These are phyloP conservation scores for Eristalis arbustorum DNA, from an alignment of 2,888 invertebrate genomes.

Conservation along the genomic window DNA sequence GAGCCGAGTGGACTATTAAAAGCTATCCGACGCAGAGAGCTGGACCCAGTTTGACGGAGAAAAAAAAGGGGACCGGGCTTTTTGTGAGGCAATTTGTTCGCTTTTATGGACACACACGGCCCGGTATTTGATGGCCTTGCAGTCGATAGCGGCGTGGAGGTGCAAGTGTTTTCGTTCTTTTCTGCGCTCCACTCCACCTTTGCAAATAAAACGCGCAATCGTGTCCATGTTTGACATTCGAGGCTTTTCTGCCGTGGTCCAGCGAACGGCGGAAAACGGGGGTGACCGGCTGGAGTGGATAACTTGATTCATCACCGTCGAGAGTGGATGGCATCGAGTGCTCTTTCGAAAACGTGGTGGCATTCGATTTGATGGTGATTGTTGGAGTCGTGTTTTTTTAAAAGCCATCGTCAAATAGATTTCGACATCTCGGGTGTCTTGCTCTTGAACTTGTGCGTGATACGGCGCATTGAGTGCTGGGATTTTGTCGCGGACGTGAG, in stretches of 20 bases:
- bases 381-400: not conserved
- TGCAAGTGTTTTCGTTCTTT: not conserved
- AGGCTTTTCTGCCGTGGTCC: slow-evolving; percentile 3
- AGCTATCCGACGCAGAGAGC: not conserved
- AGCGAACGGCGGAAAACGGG: not conserved
- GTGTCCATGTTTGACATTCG: slow-evolving; percentile 26
- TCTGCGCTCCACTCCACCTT: slow-evolving; percentile 10
- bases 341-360: not conserved
- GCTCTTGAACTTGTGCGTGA: not conserved
- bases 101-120: slow-evolving; percentile 6
- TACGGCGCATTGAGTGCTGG: not conserved
- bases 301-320: not conserved
- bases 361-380: not conserved
- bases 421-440: not conserved
- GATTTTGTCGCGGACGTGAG: not conserved
- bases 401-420: not conserved
- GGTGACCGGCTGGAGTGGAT: not conserved
- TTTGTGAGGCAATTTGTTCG: not conserved
- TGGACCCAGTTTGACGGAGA: not conserved
- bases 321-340: not conserved
- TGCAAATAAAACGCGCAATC: slow-evolving; percentile 45
- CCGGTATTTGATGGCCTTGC: slow-evolving; percentile 7
- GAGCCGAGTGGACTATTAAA: not conserved
- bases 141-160: not conserved
- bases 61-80: not conserved